A percentile compares a stretch with the other conserved stretches of the same genome.
These are phyloP conservation scores for Florisuga fusca DNA, from an alignment of 2,797 vertebrate species.

Conservation along the genomic window DNA sequence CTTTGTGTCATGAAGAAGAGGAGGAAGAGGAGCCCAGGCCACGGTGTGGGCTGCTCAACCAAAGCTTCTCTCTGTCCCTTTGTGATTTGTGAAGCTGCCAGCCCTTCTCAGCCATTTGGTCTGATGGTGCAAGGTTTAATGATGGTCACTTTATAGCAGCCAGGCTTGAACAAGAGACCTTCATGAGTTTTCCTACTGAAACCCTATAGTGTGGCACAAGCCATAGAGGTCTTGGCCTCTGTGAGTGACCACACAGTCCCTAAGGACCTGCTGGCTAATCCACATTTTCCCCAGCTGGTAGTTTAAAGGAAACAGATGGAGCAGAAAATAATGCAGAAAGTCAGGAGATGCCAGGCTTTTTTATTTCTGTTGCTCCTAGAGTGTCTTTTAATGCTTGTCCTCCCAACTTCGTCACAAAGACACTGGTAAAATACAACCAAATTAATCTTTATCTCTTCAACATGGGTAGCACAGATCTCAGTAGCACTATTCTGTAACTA, in stretches of 20 bases:
- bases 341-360: neutral
- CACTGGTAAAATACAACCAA: neutral
- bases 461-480: neutral
- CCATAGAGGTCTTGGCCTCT: neutral
- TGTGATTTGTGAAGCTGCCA: neutral
- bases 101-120: neutral
- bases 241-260: rapidly evolving
- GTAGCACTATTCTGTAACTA: neutral
- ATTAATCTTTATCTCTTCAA: neutral
- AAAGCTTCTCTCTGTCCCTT: neutral
- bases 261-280: neutral
- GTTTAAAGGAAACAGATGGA: neutral
- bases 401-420: neutral
- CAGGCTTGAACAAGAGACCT: neutral
- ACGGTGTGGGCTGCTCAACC: rapidly evolving
- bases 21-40: neutral
- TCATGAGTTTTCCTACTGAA: neutral
- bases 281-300: neutral
- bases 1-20: neutral
- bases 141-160: too few relatives aligned
- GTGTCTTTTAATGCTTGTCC: neutral
- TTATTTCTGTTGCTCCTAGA: neutral
- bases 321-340: neutral
- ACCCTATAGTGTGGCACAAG: neutral
- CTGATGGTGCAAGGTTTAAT: neutral